These are phyloP conservation scores for Pardalotus punctatus DNA, from an alignment of 2,113 vertebrate genomes.

Conservation along the genomic window DNA sequence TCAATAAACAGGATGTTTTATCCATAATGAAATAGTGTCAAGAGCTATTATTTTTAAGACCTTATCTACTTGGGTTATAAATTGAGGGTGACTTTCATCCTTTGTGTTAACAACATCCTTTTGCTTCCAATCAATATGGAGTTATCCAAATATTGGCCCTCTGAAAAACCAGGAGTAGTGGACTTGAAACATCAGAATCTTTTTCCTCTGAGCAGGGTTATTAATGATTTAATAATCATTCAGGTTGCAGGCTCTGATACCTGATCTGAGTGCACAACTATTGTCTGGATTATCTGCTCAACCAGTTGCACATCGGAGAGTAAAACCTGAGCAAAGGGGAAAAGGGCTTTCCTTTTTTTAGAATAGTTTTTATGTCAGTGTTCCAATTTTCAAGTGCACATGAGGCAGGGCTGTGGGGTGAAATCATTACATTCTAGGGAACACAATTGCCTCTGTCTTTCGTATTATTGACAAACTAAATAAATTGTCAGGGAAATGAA, in stretches of 20 bases:
- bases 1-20: background rate
- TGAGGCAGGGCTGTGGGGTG: background rate
- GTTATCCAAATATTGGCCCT: background rate
- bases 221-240: no score
- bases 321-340: background rate
- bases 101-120: background rate
- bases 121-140: background rate
- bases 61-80: background rate
- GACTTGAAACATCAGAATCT: background rate
- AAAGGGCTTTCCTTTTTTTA: background rate
- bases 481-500: background rate
- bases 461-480: background rate
- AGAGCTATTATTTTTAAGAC: background rate
- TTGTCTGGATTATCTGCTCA: background rate
- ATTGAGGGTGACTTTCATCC: background rate
- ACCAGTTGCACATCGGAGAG: background rate
- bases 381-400: background rate
- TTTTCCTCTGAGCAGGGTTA: background rate
- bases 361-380: background rate
- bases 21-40: background rate
- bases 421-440: background rate
- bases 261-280: background rate
- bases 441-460: background rate
- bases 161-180: background rate
- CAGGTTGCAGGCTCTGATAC: fast-evolving